phyloP scores from a whole-genome alignment of 2,113 vertebrate genomes.

The Calypte anna region DNA sequence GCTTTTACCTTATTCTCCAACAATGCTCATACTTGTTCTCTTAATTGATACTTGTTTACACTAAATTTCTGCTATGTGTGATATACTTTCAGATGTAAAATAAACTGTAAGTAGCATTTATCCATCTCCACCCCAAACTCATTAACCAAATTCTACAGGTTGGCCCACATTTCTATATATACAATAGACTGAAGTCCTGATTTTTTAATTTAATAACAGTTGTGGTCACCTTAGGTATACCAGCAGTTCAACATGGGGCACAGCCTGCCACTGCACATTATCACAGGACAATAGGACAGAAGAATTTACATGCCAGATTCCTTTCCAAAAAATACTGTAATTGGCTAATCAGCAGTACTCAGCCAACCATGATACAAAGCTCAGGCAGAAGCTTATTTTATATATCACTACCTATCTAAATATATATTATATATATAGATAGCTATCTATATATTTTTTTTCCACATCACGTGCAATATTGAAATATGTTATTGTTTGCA shows the following conservation, averaged over 20 bases:
- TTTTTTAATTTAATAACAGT: conserved; percentile 30
- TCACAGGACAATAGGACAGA: conserved; percentile 41
- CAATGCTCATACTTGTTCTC: conserved; percentile 52
- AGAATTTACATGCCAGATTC: conserved; percentile 44
- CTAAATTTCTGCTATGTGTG: conserved; percentile 59
- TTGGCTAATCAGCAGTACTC: conserved; percentile 58
- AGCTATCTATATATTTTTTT: neutral
- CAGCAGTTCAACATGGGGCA: conserved; percentile 17
- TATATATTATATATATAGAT: neutral
- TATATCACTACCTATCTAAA: neutral
- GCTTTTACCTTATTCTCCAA: conserved; percentile 45
- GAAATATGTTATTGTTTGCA: conserved; percentile 36
- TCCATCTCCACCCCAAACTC: conserved; percentile 33
- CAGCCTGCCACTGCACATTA: conserved; percentile 19
- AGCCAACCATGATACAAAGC: conserved; percentile 49
- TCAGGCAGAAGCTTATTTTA: conserved; percentile 15
- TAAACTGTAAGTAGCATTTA: conserved; percentile 61
- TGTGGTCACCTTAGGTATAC: conserved; percentile 23
- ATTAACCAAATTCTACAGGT: conserved; percentile 53
- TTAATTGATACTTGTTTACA: conserved; percentile 65
- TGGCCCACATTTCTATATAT: neutral
- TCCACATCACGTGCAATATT: neutral
- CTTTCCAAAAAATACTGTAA: conserved; percentile 52
- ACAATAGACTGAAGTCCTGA: neutral
- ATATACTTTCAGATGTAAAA: conserved; percentile 65